These are phyloP conservation scores for Adineta ricciae DNA, from an alignment of 2,888 invertebrate genomes.

Conservation along the genomic window DNA sequence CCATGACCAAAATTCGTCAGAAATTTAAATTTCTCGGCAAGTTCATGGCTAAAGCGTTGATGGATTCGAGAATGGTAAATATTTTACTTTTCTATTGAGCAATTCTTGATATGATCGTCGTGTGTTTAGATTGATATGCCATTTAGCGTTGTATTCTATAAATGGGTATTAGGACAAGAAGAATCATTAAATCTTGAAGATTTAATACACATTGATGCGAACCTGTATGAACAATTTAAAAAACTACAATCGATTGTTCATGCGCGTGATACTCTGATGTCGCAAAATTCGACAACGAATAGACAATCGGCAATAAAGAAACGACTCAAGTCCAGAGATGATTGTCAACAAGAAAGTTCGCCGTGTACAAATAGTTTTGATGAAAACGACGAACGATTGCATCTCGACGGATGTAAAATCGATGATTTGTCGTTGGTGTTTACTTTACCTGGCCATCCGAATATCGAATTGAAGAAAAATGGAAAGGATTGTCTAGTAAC, in stretches of 20 bases:
- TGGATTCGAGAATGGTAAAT: conserved; percentile 90
- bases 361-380: not conserved
- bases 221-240: conserved; percentile 23
- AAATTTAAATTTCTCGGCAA: conserved; percentile 93
- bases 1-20: conserved; percentile 50
- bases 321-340: not conserved
- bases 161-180: conserved; percentile 85
- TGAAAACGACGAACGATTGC: not conserved
- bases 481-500: conserved; percentile 80
- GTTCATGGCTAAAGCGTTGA: conserved; percentile 96
- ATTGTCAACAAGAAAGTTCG: not conserved
- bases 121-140: conserved; percentile 91
- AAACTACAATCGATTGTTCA: conserved; percentile 4
- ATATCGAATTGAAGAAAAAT: conserved; percentile 78
- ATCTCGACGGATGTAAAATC: conserved; percentile 59
- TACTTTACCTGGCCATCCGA: conserved; percentile 73
- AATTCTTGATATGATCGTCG: too few species aligned
- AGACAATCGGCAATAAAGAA: not conserved
- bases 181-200: conserved; percentile 55
- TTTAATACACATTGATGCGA: conserved; percentile 60
- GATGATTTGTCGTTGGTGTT: conserved; percentile 84
- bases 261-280: conserved; percentile 4
- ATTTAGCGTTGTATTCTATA: conserved; percentile 83
- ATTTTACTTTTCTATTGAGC: too few species aligned
- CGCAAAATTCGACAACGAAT: not conserved